A percentile compares a stretch with the other conserved stretches of the same genome.
Conservation (phyloP, 2,797 vertebrate genomes). For the Catostomus latipinnis region DNA sequence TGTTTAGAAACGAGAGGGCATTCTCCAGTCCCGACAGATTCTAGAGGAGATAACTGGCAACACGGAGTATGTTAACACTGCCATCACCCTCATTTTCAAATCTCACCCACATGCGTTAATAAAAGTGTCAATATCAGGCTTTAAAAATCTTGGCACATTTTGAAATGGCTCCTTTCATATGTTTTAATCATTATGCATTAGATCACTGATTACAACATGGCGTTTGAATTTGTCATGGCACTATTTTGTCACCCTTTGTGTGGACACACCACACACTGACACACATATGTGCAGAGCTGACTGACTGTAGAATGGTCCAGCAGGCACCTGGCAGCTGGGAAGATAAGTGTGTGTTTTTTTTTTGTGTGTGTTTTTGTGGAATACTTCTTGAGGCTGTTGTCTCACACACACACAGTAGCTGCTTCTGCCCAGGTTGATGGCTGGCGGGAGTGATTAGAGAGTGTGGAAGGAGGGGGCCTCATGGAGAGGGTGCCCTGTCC, state of each 20-base stretch:
- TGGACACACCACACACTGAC: conserved; percentile 8
- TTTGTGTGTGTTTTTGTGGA: conserved; percentile 58
- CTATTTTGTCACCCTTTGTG: conserved; percentile 7
- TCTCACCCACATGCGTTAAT: conserved; percentile 4
- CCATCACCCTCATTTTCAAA: background rate
- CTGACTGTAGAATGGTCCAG: conserved; percentile 68
- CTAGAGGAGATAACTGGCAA: conserved; percentile 99
- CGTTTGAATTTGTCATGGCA: background rate
- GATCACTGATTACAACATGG: no score
- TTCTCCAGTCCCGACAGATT: conserved; percentile 95
- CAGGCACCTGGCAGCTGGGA: conserved; percentile 69
- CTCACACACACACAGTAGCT: conserved; percentile 27
- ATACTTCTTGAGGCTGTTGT: conserved; percentile 49
- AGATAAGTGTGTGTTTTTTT: conserved; percentile 66
- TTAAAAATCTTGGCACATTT: conserved; percentile 21
- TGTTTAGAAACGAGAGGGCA: conserved; percentile 95
- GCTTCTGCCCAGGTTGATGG: conserved; percentile 69
- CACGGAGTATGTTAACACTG: conserved; percentile 89
- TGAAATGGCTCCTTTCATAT: conserved; percentile 15
- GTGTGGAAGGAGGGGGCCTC: conserved; percentile 55
- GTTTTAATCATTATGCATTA: conserved; percentile 9
- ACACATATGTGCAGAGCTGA: conserved; percentile 45
- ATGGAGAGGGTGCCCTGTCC: conserved; percentile 58
- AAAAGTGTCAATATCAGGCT: conserved; percentile 1
- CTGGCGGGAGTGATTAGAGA: conserved; percentile 75